Evolutionary conservation across 2,797 vertebrate genomes (phyloP).

Genomic region (Myioborus melanocephalus): DNA sequence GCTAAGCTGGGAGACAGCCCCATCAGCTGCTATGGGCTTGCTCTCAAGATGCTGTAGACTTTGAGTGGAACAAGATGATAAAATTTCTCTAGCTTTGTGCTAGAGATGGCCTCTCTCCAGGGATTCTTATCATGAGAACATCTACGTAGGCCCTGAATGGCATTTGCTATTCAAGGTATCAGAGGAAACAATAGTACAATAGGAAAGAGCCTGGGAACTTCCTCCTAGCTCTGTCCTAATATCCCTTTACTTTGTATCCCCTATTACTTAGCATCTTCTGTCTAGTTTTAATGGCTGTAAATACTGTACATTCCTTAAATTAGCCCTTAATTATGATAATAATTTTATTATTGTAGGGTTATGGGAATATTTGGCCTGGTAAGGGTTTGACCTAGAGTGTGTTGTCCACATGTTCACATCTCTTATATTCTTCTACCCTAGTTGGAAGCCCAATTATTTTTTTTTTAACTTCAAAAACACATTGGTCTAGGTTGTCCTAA

Average conservation of each 20-base stretch:
- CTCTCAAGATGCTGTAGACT: neutral
- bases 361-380: neutral
- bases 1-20: constrained; percentile 12
- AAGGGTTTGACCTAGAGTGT: neutral
- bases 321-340: constrained; percentile 62
- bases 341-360: constrained; percentile 57
- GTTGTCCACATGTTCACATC: neutral
- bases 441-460: neutral
- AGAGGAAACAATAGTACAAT: neutral
- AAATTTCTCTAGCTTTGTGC: neutral
- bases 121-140: neutral
- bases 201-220: neutral
- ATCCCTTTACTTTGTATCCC: neutral
- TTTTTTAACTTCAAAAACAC: neutral
- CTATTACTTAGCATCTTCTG: neutral
- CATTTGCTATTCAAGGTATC: neutral
- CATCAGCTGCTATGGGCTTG: constrained; percentile 11
- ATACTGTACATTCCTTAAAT: constrained; percentile 65
- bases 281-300: constrained; percentile 51
- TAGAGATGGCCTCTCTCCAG: neutral
- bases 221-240: neutral
- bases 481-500: neutral
- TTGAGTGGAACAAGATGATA: neutral
- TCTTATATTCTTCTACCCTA: neutral
- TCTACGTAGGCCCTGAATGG: neutral